Conservation (phyloP, 2,888 invertebrate genomes). For the Mylabris sibirica region DNA sequence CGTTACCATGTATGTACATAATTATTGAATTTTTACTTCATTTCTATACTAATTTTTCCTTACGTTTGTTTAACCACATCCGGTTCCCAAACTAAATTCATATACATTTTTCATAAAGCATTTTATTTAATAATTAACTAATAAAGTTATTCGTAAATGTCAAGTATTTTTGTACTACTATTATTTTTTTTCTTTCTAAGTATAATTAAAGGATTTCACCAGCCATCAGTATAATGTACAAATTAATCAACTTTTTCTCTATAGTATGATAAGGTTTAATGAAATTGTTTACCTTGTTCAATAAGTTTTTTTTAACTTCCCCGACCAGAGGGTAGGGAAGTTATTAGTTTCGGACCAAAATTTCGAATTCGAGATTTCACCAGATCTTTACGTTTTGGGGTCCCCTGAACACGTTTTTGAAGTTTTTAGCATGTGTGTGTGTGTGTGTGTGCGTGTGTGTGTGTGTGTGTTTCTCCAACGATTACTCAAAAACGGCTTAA, state of each 20-base stretch:
- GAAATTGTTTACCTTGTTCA: not conserved
- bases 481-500: too few relatives aligned
- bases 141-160: not conserved
- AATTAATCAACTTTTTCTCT: not conserved
- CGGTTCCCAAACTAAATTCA: slow-evolving; percentile 8
- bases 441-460: too few relatives aligned
- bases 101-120: slow-evolving; percentile 1
- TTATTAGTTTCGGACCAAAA: too few relatives aligned
- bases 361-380: too few relatives aligned
- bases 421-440: too few relatives aligned
- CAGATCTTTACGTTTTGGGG: too few relatives aligned
- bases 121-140: slow-evolving; percentile 3
- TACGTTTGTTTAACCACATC: not conserved
- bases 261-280: not conserved
- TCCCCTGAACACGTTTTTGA: too few relatives aligned
- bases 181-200: too few relatives aligned
- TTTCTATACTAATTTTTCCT: slow-evolving; percentile 1
- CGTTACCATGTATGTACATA: not conserved
- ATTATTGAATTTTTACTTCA: not conserved
- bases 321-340: too few relatives aligned
- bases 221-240: not conserved
- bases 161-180: not conserved
- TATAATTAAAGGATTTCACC: slow-evolving; percentile 1
- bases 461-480: too few relatives aligned
- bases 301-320: too few relatives aligned